A percentile compares a stretch with the other conserved stretches of the same genome.
Conservation (phyloP, 1,140 invertebrate species). For the Calephelis nemesis region DNA sequence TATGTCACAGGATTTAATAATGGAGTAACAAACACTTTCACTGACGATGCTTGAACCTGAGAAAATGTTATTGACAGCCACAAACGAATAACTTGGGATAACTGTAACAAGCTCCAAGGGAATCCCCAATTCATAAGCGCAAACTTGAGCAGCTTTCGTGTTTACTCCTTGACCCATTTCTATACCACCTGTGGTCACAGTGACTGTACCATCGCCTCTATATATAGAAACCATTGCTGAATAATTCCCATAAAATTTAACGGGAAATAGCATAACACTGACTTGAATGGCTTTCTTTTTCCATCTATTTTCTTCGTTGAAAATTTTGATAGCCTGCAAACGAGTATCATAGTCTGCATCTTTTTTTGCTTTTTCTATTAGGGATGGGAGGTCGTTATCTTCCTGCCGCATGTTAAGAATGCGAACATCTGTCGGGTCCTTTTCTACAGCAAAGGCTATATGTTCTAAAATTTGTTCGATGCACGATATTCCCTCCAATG, state of each 20-base stretch:
- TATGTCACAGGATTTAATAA: constrained; percentile 83
- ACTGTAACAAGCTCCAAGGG: constrained; percentile 84
- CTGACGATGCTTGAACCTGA: constrained; percentile 88
- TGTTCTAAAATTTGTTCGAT: constrained; percentile 93
- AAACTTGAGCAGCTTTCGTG: constrained; percentile 84
- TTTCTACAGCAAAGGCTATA: constrained; percentile 83
- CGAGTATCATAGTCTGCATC: constrained; percentile 80
- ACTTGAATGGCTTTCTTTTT: constrained; percentile 85
- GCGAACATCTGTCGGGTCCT: constrained; percentile 85
- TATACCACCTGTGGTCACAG: constrained; percentile 87
- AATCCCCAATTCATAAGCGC: constrained; percentile 86
- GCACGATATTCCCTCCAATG: constrained; percentile 82
- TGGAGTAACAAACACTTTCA: constrained; percentile 84
- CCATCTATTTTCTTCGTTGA: constrained; percentile 87
- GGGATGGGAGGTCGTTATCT: constrained; percentile 57
- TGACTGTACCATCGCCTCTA: constrained; percentile 87
- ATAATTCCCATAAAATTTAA: constrained; percentile 80
- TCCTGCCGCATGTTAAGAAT: constrained; percentile 81
- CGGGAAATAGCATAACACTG: constrained; percentile 83
- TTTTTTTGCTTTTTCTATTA: constrained; percentile 55
- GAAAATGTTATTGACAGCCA: constrained; percentile 82
- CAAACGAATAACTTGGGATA: constrained; percentile 83
- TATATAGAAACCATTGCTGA: constrained; percentile 85
- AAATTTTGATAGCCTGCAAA: constrained; percentile 77
- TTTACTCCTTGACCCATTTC: constrained; percentile 93